These are phyloP conservation scores for Sinosuthora webbiana DNA, from an alignment of 2,113 vertebrate species.

Conservation along the genomic window DNA sequence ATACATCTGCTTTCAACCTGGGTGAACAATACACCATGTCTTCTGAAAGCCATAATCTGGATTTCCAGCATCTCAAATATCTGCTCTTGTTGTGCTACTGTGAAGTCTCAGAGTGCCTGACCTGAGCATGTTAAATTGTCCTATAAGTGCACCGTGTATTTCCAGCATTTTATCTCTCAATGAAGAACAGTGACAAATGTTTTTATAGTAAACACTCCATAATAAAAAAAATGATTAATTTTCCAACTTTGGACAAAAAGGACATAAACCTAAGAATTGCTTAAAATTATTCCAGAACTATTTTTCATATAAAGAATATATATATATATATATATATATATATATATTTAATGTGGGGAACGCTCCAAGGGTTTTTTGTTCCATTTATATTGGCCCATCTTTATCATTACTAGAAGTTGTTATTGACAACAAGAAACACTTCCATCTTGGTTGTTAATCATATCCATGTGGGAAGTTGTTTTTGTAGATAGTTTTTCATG, in stretches of 20 bases:
- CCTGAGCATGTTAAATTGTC: constrained; percentile 1
- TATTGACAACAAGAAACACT: constrained; percentile 40
- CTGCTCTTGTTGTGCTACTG: constrained; percentile 13
- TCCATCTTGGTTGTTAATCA: constrained; percentile 50
- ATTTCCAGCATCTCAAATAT: constrained; percentile 14
- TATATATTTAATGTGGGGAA: not conserved
- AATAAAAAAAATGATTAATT: constrained; percentile 21
- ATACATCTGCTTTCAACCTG: constrained; percentile 44
- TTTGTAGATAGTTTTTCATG: constrained; percentile 44
- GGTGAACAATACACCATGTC: constrained; percentile 23
- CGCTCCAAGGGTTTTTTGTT: not conserved
- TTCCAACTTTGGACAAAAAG: constrained; percentile 24
- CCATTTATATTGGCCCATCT: not conserved
- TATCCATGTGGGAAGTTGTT: constrained; percentile 40
- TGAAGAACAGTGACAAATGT: constrained; percentile 54
- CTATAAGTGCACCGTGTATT: not conserved
- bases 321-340: not conserved
- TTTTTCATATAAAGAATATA: constrained; percentile 9
- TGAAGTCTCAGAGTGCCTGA: constrained; percentile 22
- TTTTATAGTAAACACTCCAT: constrained; percentile 40
- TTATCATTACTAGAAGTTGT: constrained; percentile 43
- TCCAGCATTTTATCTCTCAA: constrained; percentile 42
- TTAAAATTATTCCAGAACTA: constrained; percentile 1
- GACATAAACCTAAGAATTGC: not conserved
- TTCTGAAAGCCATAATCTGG: constrained; percentile 25